Evolutionary conservation across 1,140 invertebrate genomes (phyloP), one percentile per base, ranked within the genome.

Genomic region (Papilio polyxenes): DNA sequence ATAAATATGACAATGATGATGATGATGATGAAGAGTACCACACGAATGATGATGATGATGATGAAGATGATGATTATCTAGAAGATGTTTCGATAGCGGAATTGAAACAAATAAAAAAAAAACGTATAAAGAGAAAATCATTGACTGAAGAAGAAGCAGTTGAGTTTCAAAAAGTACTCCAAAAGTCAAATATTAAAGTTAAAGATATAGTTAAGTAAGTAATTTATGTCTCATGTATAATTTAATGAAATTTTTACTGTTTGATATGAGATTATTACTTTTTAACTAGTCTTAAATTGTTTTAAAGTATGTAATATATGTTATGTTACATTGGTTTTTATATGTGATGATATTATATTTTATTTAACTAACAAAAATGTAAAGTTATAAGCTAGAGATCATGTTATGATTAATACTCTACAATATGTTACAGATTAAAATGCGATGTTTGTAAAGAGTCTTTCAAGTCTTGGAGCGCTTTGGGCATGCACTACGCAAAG

Each of bases 151-250:
- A 88, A 80, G 88, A 91, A 62, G 82, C 85, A 53, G 81, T 85
- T 51, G 85, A 89, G 82, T 89, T 91, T n/a, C 88, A 91, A 80
- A 86, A 89, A 81, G 69, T 92, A 81, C 82, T 92, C 15, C 88
- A 89, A 81, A 89, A 90, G 84, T 75, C 88, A n/a, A 87, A 89
- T 83, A 86, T 90, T 77, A 92, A 91, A 88, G 87, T 91, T 56
- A 92, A 90, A 82, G 90, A 94, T 85, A 92, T 92, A 89, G 90
- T 94, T 9, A 91, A 92, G 92, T 94, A 81, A 91, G 92, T 90
- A 75, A 53, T 48, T 23, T 83, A 76, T 31, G 20, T 49, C 11
- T 74, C 44, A 13, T 17, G 0, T 40, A 40, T 44, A 74, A 11
- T 40, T 44, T 44, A 3, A 65, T 65, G 9, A 20, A 2, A 5